These are phyloP conservation scores for Eclectus roratus DNA, from an alignment of 2,113 vertebrate genomes.

Conservation along the genomic window DNA sequence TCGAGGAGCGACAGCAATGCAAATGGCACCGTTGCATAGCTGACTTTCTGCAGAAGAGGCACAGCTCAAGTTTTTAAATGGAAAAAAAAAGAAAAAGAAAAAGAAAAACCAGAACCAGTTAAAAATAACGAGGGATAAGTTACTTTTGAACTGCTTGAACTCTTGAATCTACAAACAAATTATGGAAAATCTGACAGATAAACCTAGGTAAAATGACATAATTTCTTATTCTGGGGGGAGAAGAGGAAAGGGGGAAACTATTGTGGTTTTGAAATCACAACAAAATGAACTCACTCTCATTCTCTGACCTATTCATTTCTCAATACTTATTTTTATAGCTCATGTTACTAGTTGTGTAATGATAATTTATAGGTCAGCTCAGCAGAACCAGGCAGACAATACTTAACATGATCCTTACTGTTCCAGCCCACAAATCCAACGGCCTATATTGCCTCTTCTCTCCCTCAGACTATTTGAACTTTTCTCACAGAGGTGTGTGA, in stretches of 20 bases:
- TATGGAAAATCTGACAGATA: neutral
- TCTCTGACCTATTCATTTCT: slow-evolving; percentile 45
- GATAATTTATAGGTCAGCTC: slow-evolving; percentile 14
- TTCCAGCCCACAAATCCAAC: neutral
- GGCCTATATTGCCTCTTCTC: neutral
- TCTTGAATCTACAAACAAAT: neutral
- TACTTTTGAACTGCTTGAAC: neutral
- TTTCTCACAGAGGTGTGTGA: neutral
- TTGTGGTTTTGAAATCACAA: slow-evolving; percentile 47
- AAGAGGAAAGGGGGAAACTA: slow-evolving; percentile 40
- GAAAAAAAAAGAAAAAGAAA: neutral
- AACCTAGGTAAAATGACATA: neutral
- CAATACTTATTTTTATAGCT: slow-evolving; percentile 47
- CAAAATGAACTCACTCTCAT: slow-evolving; percentile 37
- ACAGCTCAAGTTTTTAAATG: neutral
- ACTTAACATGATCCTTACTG: neutral
- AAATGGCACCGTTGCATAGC: too few relatives aligned
- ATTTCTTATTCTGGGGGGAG: slow-evolving; percentile 28
- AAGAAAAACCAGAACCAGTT: rapidly evolving
- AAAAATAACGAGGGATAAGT: neutral
- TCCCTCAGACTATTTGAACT: neutral
- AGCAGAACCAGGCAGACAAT: neutral
- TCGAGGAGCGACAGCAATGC: too few relatives aligned
- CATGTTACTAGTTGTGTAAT: slow-evolving; percentile 20
- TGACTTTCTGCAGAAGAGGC: too few relatives aligned